Conservation (phyloP, 2,113 vertebrate species). For the Chionomys nivalis region DNA sequence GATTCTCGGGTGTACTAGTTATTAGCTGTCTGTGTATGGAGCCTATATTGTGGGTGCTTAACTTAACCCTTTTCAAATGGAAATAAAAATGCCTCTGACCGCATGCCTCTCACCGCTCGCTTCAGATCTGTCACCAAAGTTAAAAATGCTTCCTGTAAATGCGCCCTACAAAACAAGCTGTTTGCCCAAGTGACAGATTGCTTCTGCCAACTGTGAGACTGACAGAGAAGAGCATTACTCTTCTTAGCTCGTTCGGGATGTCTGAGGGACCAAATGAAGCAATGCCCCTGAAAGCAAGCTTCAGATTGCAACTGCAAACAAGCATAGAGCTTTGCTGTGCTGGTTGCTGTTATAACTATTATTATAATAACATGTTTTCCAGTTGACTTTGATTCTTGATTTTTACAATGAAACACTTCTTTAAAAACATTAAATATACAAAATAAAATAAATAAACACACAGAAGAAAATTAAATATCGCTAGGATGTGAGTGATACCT, state of each 20-base stretch:
- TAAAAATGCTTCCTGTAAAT: background rate
- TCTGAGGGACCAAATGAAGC: background rate
- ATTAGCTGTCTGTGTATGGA: background rate
- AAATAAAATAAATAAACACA: background rate
- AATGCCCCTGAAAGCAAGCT: background rate
- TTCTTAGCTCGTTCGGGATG: background rate
- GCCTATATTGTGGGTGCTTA: background rate
- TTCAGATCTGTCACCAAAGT: background rate
- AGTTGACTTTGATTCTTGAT: background rate
- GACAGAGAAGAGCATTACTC: background rate
- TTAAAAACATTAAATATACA: background rate
- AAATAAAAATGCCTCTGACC: background rate
- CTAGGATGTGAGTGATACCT: background rate
- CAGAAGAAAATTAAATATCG: background rate
- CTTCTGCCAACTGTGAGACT: background rate
- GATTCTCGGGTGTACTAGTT: background rate
- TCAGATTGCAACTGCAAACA: background rate
- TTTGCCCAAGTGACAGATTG: background rate
- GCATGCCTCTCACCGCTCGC: background rate
- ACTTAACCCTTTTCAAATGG: background rate
- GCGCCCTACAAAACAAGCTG: background rate
- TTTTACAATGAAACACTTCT: background rate
- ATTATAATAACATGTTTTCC: background rate
- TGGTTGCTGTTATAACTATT: background rate
- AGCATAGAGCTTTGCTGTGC: background rate